Evolutionary conservation across 2,888 invertebrate genomes (phyloP), one percentile per base, ranked within the genome.

Genomic region (Eupithecia subfuscata): DNA sequence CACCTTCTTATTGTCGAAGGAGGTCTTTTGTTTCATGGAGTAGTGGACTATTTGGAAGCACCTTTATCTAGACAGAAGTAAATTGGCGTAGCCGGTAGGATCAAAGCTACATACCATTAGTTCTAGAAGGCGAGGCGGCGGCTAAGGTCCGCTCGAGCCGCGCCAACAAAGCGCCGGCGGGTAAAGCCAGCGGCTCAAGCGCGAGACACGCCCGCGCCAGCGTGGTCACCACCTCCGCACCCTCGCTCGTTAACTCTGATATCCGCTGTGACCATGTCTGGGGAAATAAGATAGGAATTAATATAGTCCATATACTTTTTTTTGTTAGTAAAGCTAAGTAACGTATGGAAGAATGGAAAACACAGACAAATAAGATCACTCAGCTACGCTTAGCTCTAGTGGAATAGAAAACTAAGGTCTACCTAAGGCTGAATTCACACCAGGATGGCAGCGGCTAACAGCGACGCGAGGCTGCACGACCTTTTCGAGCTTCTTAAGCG

Each of bases 141-240:
- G 77, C 74, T 18, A 92, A 98, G 97, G 85, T 98, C 92, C 91
- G 97, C 97, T 89, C 97, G 95, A 80, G 90, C 0, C 88, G 80
- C 0, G 92, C 92, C 16, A 99, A 96, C 80, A 98, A 96, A 45
- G 96, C 96, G 71, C 97, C 97, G 85, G 98, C 98, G 82, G 97
- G 97, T 87, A 98, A 96, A 73, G 97, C 97, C 79, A 99, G 95
- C 5, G 98, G 97, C 84, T 95, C 98, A 70, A 99, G 95, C 72
- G 98, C 97, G 77, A 94, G 94, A 85, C 90, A 96, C 81, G 86
- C 95, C 79, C 87, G 95, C 82, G 92, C 96, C 86, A 89, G 90
- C 71, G 89, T 93, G 82, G 82, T 91, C 92, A 88, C 90, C 72
- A 87, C 89, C 56, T 86, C 87, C 9, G 81, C 84, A 18, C 86